Evolutionary conservation across 2,797 vertebrate genomes (phyloP).

Genomic region (Melanotaenia boesemani): DNA sequence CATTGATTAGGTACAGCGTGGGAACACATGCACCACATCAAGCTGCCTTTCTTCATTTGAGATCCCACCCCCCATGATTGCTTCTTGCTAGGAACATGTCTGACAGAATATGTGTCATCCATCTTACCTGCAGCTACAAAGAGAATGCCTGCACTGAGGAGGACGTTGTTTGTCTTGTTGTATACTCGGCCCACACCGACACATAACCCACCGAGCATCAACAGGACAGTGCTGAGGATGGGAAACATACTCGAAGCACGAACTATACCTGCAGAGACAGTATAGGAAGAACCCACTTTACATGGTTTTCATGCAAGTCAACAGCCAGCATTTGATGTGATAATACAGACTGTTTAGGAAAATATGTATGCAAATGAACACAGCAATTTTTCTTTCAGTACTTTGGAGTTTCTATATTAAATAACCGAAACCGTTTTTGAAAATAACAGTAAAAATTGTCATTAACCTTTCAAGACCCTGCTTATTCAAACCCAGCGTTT

Average conservation of each 20-base stretch:
- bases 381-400: not conserved
- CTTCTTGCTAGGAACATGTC: slow-evolving; percentile 1
- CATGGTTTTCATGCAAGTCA: not conserved
- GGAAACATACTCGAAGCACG: slow-evolving; percentile 98
- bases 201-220: slow-evolving; percentile 94
- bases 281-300: not conserved
- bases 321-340: not conserved
- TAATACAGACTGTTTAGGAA: not conserved
- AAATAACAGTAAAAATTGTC: slow-evolving; percentile 1
- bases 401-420: not conserved
- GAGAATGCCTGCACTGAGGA: slow-evolving; percentile 97
- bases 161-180: slow-evolving; percentile 94
- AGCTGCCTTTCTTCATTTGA: slow-evolving; percentile 25
- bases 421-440: slow-evolving; percentile 4
- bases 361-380: not conserved
- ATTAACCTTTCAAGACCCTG: slow-evolving; percentile 24
- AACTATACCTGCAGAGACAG: slow-evolving; percentile 88
- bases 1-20: slow-evolving; percentile 15
- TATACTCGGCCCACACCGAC: slow-evolving; percentile 93
- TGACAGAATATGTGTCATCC: slow-evolving; percentile 1
- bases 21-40: slow-evolving; percentile 23
- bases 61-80: slow-evolving; percentile 14
- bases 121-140: slow-evolving; percentile 95
- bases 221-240: slow-evolving; percentile 93
- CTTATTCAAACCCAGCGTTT: slow-evolving; percentile 25